Percentiles rank a stretch among this genome's conserved stretches.
Evolutionary conservation across 2,113 vertebrate genomes (phyloP).

Genomic region (Accipiter cooperii): DNA sequence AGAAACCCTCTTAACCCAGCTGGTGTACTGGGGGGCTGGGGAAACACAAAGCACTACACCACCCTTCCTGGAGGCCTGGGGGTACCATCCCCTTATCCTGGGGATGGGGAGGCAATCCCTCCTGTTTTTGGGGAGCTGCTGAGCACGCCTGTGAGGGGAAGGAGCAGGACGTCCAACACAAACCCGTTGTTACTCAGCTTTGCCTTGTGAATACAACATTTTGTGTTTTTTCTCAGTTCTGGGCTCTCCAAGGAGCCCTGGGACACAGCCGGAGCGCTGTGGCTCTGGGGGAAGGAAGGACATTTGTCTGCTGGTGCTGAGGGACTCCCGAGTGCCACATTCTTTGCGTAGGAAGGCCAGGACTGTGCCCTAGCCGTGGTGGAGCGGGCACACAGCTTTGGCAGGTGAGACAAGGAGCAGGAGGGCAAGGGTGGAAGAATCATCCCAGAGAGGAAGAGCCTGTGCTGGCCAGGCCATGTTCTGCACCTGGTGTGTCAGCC

Average conservation of each 20-base stretch:
- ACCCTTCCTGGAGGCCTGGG: neutral
- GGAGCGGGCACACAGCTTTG: rapidly evolving
- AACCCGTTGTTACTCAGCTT: neutral
- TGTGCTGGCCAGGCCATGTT: neutral
- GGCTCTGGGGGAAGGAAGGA: neutral
- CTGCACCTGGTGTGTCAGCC: neutral
- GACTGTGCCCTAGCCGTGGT: rapidly evolving
- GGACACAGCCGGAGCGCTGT: neutral
- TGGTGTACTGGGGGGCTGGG: neutral
- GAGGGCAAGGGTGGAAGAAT: neutral
- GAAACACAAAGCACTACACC: neutral
- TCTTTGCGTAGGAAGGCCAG: neutral
- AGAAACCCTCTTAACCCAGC: neutral
- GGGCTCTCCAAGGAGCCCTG: neutral
- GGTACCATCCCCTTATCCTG: neutral
- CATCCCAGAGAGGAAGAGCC: neutral
- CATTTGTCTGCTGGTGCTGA: neutral
- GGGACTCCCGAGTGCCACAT: rapidly evolving
- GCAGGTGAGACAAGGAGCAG: neutral
- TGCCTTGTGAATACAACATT: neutral
- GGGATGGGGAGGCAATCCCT: neutral
- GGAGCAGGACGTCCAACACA: neutral
- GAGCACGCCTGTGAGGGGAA: neutral
- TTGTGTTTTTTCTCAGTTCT: neutral
- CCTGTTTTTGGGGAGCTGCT: neutral